Evolutionary conservation across 1,140 invertebrate genomes (phyloP), one percentile per base, ranked within the genome.

Genomic region (Ips nitidus): DNA sequence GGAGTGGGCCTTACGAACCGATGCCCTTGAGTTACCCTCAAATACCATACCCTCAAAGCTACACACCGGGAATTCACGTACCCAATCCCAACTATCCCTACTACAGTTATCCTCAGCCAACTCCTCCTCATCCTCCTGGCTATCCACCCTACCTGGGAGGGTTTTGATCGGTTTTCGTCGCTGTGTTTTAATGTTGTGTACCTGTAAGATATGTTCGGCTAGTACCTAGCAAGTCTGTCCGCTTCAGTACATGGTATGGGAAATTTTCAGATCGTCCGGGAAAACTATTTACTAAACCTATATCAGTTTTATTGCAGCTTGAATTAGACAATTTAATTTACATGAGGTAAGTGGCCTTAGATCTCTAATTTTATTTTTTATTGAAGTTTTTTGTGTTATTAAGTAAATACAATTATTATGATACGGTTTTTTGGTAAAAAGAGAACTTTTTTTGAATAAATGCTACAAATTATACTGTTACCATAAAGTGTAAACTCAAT

Each of bases 31-130:
- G 79, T 74, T 76, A 80, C 68, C 71, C 79, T 71, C 73, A 80
- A 75, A 69, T 81, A 73, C 75, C 78, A 36, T 82, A 83, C 66
- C 74, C 77, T 22, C 79, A 79, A 67, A 70, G 77, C 38, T 78
- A 82, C 60, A 75, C 81, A 2, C 81, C 83, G 40, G 80, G 82
- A 70, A 80, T 85, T 66, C 84, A 85, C 71, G 79, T 86, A 73
- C 84, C 84, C 63, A 83, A 82, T 72, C 84, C 84, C 36, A 84
- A 84, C 70, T 85, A 85, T 77, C 83, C 84, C 4, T 85, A 85
- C 72, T 80, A 80, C 71, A 75, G 76, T 76, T 80, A 80, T 71
- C 79, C 78, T 40, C 79, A 79, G 75, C 80, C 82, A 22, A 76
- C 80, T 62, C 80, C 82, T 37, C 78, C 80, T 69, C 82, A 83